Evolutionary conservation across 2,888 invertebrate genomes (phyloP), one percentile per base, ranked within the genome.

Genomic region (Pristionchus entomophagus): DNA sequence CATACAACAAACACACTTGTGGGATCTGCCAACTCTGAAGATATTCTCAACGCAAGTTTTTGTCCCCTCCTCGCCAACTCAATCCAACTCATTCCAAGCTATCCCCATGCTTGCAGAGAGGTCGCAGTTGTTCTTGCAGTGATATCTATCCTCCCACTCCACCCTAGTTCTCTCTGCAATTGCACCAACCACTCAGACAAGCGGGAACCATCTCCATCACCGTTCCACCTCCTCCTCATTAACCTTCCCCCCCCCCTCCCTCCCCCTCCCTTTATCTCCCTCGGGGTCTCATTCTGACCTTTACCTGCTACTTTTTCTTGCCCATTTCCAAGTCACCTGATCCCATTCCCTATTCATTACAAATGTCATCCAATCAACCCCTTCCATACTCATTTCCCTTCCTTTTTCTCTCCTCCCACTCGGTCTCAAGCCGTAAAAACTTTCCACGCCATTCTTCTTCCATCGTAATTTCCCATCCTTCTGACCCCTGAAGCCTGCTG

Each of bases 1-100:
- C 38, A 78, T 78, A 78, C 49, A 78, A 78, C 78, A 78, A 78
- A 78, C 78, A 73, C 38, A 51, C 49, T 49, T 45, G n/a, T n/a
- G 78, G 51, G 78, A 69, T 69, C 69, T 69, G 69, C 69, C 69
- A 69, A 62, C 62, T 62, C 62, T 32, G 59, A 59, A 59, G 62
- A 62, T 62, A 62, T 62, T 62, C 62, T 32, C 62, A 62, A 0
- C 32, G 62, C 29, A 2, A 29, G 29, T 62, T 62, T 62, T 62
- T 29, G 32, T 17, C 62, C 62, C 14, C 26, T 56, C 56, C 22
- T 29, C 22, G n/a, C 59, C 62, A 26, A 12, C 69, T n/a, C 69
- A 38, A 19, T 10, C 69, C n/a, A n/a, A n/a, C n/a, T n/a, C n/a
- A n/a, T n/a, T n/a, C n/a, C n/a, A n/a, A n/a, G n/a, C n/a, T n/a